Conservation (phyloP, 2,888 invertebrate species). For the Amphipoea oculea region DNA sequence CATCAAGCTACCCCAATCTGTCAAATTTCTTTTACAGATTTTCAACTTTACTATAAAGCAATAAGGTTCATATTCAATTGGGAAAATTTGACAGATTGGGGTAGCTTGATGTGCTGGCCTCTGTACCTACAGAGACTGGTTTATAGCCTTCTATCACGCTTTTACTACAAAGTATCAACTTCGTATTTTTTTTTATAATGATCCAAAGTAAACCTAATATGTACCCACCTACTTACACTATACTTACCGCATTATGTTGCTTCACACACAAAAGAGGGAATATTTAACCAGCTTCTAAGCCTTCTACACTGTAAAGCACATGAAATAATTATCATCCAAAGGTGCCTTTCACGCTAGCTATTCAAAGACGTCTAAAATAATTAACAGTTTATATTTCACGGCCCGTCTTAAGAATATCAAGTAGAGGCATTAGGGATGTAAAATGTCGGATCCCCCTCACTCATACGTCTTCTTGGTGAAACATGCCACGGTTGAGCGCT, state of each 20-base stretch:
- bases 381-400: slow-evolving; percentile 37
- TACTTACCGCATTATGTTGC: neutral
- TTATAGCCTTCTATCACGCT: neutral
- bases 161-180: slow-evolving; percentile 1
- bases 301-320: neutral
- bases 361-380: slow-evolving; percentile 37
- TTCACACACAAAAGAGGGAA: neutral
- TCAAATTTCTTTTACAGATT: no score
- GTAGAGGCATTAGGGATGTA: slow-evolving; percentile 29
- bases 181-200: neutral
- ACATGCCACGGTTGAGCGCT: slow-evolving; percentile 15
- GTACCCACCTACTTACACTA: neutral
- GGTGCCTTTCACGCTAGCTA: neutral
- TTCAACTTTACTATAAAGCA: no score
- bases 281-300: neutral
- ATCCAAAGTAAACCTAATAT: neutral
- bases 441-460: slow-evolving; percentile 42
- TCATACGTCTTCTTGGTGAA: slow-evolving; percentile 30
- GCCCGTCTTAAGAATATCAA: slow-evolving; percentile 32
- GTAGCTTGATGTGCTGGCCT: no score
- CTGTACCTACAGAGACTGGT: neutral
- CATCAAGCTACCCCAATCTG: no score
- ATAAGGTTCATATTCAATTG: no score
- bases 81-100: no score
- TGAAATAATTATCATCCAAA: slow-evolving; percentile 19